Base-by-base conservation (phyloP, 2,797 vertebrate genomes). In the Paedocypris micromegethes region DNA sequence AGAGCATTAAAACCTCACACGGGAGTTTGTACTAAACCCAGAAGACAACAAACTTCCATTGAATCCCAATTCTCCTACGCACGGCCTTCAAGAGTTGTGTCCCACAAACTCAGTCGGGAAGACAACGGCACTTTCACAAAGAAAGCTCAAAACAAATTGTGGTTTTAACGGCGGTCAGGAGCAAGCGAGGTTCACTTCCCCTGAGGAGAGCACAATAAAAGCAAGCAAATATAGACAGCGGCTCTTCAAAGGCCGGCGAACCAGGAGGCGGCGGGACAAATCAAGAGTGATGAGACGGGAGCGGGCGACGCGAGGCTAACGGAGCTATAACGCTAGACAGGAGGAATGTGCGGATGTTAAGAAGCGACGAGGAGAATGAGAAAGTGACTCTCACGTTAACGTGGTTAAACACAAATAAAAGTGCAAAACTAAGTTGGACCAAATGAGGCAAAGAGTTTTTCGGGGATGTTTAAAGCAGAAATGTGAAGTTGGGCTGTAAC, bases 181-280 rank as follows among this genome's bases (percentile, higher is more conserved):
- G 53, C 58, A 59, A 60, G 41, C 6, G 58, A 56, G 59, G 46
- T 61, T 41, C 8, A 42, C 44, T 62, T 73, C 47, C 70, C 52
- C 7, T 5, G 55, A 70, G 64, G 56, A 65, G 39, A 59, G 64
- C 9, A 67, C 66, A 72, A 64, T 53, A 46, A 64, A 47, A 39
- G 37, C 5, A 8, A 42, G 58, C 49, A 68, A 65, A 53, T 63
- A 73, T 37, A 49, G 9, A 62, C 71, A 62, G 51, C 8, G 47
- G 52, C 38, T 61, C n/a, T 56, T 72, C 56, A 75, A 78, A 70
- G 58, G 44, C 4, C 4, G 43, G 6, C 4, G 40, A 48, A 40
- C 23, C 6, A 62, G 56, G 9, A 23, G 9, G 54, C 8, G 45
- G 3, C 4, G 7, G 3, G 37, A 44, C 39, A 63, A 52, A 66